Base-by-base conservation (phyloP, 2,888 invertebrate species). In the Perdita meconis region DNA sequence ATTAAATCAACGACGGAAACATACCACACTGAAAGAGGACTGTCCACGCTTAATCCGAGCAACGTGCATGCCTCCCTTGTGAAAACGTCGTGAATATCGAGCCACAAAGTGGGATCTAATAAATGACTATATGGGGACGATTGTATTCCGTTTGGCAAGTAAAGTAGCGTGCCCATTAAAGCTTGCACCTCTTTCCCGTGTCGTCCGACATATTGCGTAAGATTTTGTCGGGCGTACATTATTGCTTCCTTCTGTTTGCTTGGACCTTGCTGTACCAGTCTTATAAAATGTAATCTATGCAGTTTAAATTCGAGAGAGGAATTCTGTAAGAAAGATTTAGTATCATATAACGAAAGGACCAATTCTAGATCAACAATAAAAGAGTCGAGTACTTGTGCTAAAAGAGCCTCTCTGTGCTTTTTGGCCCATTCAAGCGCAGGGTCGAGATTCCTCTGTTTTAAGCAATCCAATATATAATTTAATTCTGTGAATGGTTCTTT, bases 21-120 rank as follows among this genome's bases (percentile, higher is more conserved):
- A 87, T 92, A 95, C 95, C 95, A 98, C 84, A 98, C 97, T 74
- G 97, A 96, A 67, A 99, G 94, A 30, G 98, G 97, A 87, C 97
- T 97, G 88, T 97, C 97, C 60, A 97, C 96, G 87, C 96, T 98
- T 84, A 99, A 95, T 0, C 98, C 98, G 81, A 98, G 94, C 69
- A 98, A 94, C 70, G 96, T 95, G 93, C 99, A 99, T 16, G 99
- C 97, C 93, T 99, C 99, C 87, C 96, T 95, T 34, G 97, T 95
- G 92, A 99, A 99, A 81, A 97, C 95, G 90, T 98, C 98, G 89
- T 98, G 97, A 89, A 95, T 93, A 80, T 94, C 94, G 0, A 94
- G 93, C 97, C 97, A 97, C 89, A 96, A 94, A 71, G 95, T 95
- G 12, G 95, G 94, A 86, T 96, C 95, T 36, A 96, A 93, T 66